These are phyloP conservation scores for Toxonevra muliebris DNA, from an alignment of 2,888 invertebrate genomes.

Conservation along the genomic window DNA sequence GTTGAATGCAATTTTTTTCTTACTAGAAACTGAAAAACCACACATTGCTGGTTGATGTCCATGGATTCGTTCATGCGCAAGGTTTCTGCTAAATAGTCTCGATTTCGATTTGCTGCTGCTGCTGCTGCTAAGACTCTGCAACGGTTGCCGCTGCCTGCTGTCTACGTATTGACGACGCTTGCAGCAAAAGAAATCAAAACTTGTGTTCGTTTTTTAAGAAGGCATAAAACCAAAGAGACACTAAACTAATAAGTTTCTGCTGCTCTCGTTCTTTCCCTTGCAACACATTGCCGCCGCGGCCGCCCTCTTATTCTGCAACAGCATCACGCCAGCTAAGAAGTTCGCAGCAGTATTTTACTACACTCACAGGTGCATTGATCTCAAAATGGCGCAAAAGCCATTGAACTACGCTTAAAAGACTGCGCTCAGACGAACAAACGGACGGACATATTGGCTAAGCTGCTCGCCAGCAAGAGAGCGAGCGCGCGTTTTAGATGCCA, in stretches of 20 bases:
- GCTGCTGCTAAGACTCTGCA: constrained; percentile 6
- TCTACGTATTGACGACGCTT: too few species aligned
- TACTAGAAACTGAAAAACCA: too few species aligned
- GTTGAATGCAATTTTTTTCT: too few species aligned
- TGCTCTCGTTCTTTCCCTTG: too few species aligned
- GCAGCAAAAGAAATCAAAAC: too few species aligned
- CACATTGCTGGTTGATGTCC: constrained; percentile 47
- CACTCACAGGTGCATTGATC: constrained; percentile 59
- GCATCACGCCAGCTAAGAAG: constrained; percentile 8
- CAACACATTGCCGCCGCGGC: constrained; percentile 26
- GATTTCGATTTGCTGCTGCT: constrained; percentile 8
- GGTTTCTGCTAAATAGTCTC: constrained; percentile 48
- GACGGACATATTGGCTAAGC: too few species aligned
- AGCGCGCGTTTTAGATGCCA: too few species aligned
- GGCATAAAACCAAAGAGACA: too few species aligned
- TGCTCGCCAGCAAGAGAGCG: too few species aligned
- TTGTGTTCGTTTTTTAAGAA: too few species aligned
- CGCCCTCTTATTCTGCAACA: constrained; percentile 19
- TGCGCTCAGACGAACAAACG: too few species aligned
- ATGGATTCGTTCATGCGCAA: constrained; percentile 64
- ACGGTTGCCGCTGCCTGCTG: background rate
- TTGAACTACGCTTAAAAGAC: constrained; percentile 51
- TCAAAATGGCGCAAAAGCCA: constrained; percentile 63
- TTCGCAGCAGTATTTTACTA: too few species aligned
- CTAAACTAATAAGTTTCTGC: background rate